Conservation (phyloP, 2,888 invertebrate species). For the Melanostoma mellinum region DNA sequence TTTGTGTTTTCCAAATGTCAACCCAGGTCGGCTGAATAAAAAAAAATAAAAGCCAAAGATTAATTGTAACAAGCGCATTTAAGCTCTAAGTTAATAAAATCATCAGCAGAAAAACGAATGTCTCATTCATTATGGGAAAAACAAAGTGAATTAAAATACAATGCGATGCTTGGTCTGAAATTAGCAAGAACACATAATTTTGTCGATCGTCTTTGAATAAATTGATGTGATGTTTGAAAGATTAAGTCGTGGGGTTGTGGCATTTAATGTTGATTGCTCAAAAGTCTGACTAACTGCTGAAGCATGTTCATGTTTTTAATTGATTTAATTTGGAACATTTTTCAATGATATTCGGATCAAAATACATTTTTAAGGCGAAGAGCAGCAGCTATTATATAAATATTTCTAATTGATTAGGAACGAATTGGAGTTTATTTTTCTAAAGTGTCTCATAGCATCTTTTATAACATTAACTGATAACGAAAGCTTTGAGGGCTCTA, state of each 20-base stretch:
- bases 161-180: constrained; percentile 7
- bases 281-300: too few relatives aligned
- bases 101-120: not conserved
- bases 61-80: constrained; percentile 30
- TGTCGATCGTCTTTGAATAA: not conserved
- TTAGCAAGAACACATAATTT: not conserved
- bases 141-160: constrained; percentile 20
- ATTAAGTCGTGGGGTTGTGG: not conserved
- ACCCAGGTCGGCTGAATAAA: constrained; percentile 3
- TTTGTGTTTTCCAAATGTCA: not conserved
- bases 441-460: too few relatives aligned
- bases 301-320: too few relatives aligned
- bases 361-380: too few relatives aligned
- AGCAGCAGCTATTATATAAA: too few relatives aligned
- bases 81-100: constrained; percentile 34
- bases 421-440: too few relatives aligned
- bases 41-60: not conserved
- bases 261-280: too few relatives aligned
- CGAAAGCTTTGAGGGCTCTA: too few relatives aligned
- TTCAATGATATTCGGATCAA: too few relatives aligned
- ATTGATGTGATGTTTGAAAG: not conserved
- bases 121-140: constrained; percentile 5
- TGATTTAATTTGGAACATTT: too few relatives aligned
- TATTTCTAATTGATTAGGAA: too few relatives aligned
- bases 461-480: too few relatives aligned